These are phyloP conservation scores for Julus scandinavius DNA, from an alignment of 2,888 invertebrate species.

Conservation along the genomic window DNA sequence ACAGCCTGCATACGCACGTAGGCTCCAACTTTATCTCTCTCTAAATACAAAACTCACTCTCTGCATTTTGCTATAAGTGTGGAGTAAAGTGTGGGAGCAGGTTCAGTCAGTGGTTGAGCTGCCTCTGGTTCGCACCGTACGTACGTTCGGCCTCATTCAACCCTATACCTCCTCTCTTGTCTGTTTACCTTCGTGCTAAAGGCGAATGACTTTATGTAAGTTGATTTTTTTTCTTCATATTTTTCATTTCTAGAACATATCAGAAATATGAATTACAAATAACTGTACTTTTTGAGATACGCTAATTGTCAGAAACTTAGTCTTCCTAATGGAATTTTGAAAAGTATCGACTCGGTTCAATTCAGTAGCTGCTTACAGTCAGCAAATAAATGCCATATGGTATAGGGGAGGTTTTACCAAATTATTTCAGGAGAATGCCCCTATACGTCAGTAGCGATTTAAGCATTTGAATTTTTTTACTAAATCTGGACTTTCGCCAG, in stretches of 20 bases:
- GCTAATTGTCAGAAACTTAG: too few relatives aligned
- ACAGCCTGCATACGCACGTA: neutral
- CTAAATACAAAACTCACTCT: neutral
- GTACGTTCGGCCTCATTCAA: constrained; percentile 11
- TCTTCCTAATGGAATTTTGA: too few relatives aligned
- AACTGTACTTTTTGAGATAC: too few relatives aligned
- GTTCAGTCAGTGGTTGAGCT: constrained; percentile 44
- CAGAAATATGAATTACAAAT: neutral
- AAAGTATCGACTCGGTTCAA: too few relatives aligned
- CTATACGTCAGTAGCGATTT: too few relatives aligned
- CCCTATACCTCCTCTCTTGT: neutral
- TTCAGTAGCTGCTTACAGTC: too few relatives aligned
- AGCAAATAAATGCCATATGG: too few relatives aligned
- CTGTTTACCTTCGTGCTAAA: constrained; percentile 27
- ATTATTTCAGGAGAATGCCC: too few relatives aligned
- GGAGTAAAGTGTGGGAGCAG: constrained; percentile 4
- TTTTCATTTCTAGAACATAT: neutral
- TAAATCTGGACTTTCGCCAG: too few relatives aligned
- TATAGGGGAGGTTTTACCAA: too few relatives aligned
- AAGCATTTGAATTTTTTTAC: too few relatives aligned
- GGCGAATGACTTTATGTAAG: constrained; percentile 36
- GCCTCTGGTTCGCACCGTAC: constrained; percentile 27
- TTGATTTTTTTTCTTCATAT: neutral
- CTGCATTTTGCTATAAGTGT: constrained; percentile 34
- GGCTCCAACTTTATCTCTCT: neutral